Base-by-base conservation (phyloP, 2,113 vertebrate species). In the Pitta sordida region DNA sequence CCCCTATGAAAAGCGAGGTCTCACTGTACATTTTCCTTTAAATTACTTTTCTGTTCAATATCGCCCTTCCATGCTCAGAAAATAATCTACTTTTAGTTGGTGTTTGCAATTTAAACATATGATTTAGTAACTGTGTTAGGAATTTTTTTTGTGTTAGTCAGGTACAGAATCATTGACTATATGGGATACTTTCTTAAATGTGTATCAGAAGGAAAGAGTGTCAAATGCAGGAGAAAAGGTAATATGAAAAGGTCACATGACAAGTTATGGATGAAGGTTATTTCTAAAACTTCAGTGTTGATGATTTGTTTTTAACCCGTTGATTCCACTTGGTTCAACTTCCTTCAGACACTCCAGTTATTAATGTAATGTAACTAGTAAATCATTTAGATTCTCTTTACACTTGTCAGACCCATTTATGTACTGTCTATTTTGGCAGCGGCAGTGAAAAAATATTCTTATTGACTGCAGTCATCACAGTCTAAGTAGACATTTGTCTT, bases 371-470 rank as follows among this genome's bases (percentile, higher is more conserved):
- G 43, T 44, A 93, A 79, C 65, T 56, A 94, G 18, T 90, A 95
- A 91, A 76, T 94, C 83, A 83, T 94, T 87, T 59, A 44, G 1
- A 62, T 91, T 90, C 76, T 93, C 48, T 90, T 91, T 90, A 52
- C 4, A 18, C 74, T 89, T 93, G 87, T 97, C 89, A 95, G 65
- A 69, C 27, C 48, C 29, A 20, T 87, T 83, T 91, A 83, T 94
- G 5, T 86, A 64, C 55, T 56, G 60, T 63, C 53, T 67, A 14
- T 88, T 96, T 90, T 94, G 86, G 59, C 89, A 95, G 86, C 37
- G 94, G 56, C 52, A 67, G 87, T 91, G 91, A 93, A 95, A 78
- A 95, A 93, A 96, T 90, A 67, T 37, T 39, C 52, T 86, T 95
- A 95, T 71, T 93, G 93, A 92, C 83, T 90, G 56, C 34, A 83